Conservation (phyloP, 2,888 invertebrate genomes). For the Nephrotoma guestfalica region DNA sequence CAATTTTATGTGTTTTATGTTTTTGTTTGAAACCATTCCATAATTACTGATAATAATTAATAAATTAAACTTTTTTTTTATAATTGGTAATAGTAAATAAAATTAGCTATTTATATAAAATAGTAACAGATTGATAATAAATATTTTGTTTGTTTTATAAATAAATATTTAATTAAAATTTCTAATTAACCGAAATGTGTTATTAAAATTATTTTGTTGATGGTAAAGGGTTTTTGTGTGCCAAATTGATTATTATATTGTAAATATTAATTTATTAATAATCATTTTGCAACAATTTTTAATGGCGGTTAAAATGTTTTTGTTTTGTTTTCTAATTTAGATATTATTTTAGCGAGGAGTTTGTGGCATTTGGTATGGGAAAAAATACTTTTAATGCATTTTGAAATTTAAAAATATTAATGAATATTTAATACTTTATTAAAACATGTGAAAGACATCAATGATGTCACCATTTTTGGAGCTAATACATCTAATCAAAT, state of each 20-base stretch:
- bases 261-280: no score
- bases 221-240: neutral
- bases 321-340: no score
- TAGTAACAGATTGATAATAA: neutral
- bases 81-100: neutral
- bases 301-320: no score
- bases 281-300: no score
- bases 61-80: neutral
- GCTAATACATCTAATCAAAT: no score
- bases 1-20: neutral
- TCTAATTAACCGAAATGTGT: neutral
- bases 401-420: neutral
- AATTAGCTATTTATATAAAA: neutral
- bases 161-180: neutral
- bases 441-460: no score
- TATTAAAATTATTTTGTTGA: neutral
- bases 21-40: neutral
- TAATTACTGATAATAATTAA: neutral
- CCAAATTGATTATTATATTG: no score
- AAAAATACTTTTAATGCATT: neutral
- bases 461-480: no score
- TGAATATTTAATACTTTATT: no score
- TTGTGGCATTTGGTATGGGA: neutral
- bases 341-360: neutral
- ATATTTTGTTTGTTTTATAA: neutral